Conservation (phyloP, 2,797 vertebrate genomes). For the Microcaecilia unicolor region DNA sequence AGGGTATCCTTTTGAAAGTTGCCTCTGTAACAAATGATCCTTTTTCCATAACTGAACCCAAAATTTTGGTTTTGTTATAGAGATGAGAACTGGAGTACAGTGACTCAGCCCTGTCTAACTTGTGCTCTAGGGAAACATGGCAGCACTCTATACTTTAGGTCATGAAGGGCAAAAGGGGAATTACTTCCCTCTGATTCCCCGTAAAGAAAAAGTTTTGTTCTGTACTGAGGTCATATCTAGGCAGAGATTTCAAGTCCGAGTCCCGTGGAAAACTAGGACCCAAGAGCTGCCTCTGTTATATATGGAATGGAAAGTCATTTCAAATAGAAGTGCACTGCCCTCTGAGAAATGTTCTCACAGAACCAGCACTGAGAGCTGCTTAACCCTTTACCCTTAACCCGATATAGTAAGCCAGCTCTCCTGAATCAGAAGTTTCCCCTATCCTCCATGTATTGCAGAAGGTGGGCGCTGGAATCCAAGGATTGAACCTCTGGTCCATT, state of each 20-base stretch:
- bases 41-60: no score
- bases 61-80: no score
- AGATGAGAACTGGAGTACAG: rapidly evolving
- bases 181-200: background rate
- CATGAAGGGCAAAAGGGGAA: background rate
- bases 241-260: constrained; percentile 19
- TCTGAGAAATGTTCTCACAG: constrained; percentile 51
- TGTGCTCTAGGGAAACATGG: background rate
- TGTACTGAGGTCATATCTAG: constrained; percentile 30
- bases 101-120: no score
- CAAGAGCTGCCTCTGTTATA: constrained; percentile 41
- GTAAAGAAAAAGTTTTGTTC: constrained; percentile 12
- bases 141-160: background rate
- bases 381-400: constrained; percentile 28
- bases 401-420: rapidly evolving
- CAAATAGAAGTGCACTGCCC: constrained; percentile 42
- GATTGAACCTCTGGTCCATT: no score
- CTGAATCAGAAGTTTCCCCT: background rate
- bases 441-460: no score
- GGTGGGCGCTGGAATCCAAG: no score
- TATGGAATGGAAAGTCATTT: constrained; percentile 56
- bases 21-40: no score
- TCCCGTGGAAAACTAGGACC: constrained; percentile 42
- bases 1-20: no score
- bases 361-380: constrained; percentile 15